Conservation (phyloP, 1,140 invertebrate genomes). For the Planococcus citri region DNA sequence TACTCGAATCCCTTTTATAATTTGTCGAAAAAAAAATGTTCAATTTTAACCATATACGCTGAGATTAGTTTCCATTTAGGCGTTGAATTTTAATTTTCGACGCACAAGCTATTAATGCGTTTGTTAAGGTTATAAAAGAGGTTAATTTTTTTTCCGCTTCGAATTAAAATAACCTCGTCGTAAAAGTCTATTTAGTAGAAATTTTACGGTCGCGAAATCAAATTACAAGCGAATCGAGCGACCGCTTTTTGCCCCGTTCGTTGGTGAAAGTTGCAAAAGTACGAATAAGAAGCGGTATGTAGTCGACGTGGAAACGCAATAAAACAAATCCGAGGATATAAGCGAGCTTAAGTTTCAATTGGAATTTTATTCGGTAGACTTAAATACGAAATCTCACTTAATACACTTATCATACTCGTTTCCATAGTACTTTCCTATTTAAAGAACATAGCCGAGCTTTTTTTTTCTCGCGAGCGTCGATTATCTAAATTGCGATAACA, state of each 20-base stretch:
- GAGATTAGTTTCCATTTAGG: too few species aligned
- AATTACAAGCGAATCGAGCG: neutral
- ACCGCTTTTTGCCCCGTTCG: too few species aligned
- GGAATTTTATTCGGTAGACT: neutral
- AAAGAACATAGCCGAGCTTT: neutral
- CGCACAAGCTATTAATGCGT: too few species aligned
- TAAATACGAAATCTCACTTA: neutral
- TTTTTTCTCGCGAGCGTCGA: neutral
- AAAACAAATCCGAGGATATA: neutral
- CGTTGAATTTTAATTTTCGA: too few species aligned
- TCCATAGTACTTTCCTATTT: neutral
- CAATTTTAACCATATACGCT: too few species aligned
- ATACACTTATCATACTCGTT: neutral
- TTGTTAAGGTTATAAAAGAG: neutral
- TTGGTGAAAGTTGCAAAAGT: too few species aligned
- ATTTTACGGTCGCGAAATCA: neutral
- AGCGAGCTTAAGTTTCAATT: neutral
- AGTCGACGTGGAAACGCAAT: neutral
- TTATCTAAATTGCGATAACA: conserved; percentile 3
- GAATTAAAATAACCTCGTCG: neutral
- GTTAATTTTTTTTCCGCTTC: conserved; percentile 1
- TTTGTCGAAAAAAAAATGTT: too few species aligned
- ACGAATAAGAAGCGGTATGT: neutral
- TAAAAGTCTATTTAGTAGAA: neutral
- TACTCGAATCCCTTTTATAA: too few species aligned